Evolutionary conservation across 2,888 invertebrate species (phyloP), one percentile per base, ranked within the genome.

Genomic region (Yponomeuta malinellus): DNA sequence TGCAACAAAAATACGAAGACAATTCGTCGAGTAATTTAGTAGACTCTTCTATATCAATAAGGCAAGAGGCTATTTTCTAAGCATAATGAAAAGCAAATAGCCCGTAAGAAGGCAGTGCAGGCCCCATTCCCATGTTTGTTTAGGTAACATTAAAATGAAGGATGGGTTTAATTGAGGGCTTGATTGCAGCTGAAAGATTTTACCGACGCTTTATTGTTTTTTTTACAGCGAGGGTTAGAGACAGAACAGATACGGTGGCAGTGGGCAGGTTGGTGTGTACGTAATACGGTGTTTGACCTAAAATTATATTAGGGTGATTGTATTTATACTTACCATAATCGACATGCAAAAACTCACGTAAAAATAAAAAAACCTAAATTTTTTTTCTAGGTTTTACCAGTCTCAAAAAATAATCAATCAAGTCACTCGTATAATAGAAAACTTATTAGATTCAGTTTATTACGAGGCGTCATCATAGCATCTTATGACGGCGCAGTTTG

Each of bases 21-120:
- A 59, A 59, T 15, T 59, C 52, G 15, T 59, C 15, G 52, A 15
- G 10, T 37, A 67, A 15, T 67, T 67, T 43, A 67, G 37, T 67
- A 37, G 52, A 15, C 52, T 59, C 12, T 59, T 67, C 67, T n/a
- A 15, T 43, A 67, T 67, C 67, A 67, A 67, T 48, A 67, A 67
- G 67, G 43, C 43, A 43, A 8, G 65, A 65, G 67, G 15, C 43
- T 43, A 15, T 67, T 59, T 67, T 52, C 70, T 68, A 71, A 69
- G 71, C 75, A 75, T 81, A 81, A 81, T 81, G 78, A 81, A 81
- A 81, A 75, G 76, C 75, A 81, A 81, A 81, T 77, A 81, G 73
- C 76, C 73, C 74, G 74, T 73, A 75, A 70, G 69, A 71, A 72
- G 70, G 70, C 74, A 73, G 74, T 74, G 75, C 75, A 74, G 71